Conservation (phyloP, 2,888 invertebrate genomes). For the Synanthedon vespiformis region DNA sequence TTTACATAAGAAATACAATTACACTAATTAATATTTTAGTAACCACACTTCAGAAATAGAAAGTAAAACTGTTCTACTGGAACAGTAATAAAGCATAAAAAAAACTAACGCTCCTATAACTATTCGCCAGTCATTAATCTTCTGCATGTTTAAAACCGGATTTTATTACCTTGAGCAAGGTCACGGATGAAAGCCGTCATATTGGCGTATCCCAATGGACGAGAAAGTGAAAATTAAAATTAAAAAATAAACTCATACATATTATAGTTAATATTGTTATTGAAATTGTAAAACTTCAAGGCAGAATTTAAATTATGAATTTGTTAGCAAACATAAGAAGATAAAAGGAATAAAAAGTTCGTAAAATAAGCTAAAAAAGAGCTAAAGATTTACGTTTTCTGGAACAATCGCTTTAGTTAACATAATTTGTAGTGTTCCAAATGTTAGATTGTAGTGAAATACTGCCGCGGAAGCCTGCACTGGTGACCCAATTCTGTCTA, state of each 20-base stretch:
- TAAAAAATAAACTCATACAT: too few relatives aligned
- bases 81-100: neutral
- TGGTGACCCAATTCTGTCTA: constrained; percentile 34
- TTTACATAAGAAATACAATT: too few relatives aligned
- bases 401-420: constrained; percentile 23
- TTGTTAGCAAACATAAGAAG: too few relatives aligned
- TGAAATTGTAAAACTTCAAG: too few relatives aligned
- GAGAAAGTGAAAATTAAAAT: neutral
- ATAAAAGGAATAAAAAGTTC: neutral
- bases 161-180: constrained; percentile 3
- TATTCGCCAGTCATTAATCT: constrained; percentile 6
- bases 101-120: constrained; percentile 2
- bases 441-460: constrained; percentile 24
- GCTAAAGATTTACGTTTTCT: constrained; percentile 13
- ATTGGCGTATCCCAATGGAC: neutral
- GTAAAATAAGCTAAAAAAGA: constrained; percentile 12
- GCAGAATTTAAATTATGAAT: too few relatives aligned
- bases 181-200: neutral
- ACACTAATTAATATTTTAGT: neutral
- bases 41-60: neutral
- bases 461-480: constrained; percentile 35
- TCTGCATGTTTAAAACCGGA: constrained; percentile 4
- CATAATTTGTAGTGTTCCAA: constrained; percentile 38
- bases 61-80: neutral
- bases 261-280: too few relatives aligned